Evolutionary conservation across 2,113 vertebrate genomes (phyloP).

Genomic region (Tinamus guttatus): DNA sequence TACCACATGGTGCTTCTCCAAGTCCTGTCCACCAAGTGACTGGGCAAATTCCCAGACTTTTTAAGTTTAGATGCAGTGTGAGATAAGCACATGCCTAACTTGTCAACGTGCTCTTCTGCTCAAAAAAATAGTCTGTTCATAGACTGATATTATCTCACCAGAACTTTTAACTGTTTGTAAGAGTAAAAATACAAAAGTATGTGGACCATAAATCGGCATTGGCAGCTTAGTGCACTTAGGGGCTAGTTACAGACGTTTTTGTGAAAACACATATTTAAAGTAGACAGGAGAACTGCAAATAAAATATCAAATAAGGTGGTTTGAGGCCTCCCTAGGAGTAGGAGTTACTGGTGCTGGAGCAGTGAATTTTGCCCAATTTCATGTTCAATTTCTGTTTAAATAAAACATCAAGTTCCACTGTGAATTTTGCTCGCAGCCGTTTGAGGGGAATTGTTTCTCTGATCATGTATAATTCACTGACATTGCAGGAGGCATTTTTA

Average conservation of each 20-base stretch:
- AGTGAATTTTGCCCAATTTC: background rate
- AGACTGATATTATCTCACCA: background rate
- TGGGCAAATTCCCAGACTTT: background rate
- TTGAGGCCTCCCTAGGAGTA: background rate
- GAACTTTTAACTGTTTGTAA: background rate
- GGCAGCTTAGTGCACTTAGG: background rate
- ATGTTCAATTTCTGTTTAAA: background rate
- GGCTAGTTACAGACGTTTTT: background rate
- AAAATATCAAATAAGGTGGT: background rate
- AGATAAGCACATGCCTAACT: background rate
- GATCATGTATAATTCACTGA: background rate
- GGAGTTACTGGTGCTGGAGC: background rate
- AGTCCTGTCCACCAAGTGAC: background rate
- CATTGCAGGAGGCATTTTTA: background rate
- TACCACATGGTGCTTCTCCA: background rate
- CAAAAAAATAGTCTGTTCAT: background rate
- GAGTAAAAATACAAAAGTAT: background rate
- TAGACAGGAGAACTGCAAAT: background rate
- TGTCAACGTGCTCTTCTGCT: background rate
- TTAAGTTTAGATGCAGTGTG: background rate
- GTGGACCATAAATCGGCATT: background rate
- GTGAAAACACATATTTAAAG: background rate
- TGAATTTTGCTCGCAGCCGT: background rate
- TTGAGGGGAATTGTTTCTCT: background rate
- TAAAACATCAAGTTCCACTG: background rate